A percentile compares a stretch with the other conserved stretches of the same genome.
These are phyloP conservation scores for Drosophila picticornis DNA, from an alignment of 2,888 invertebrate genomes.

Conservation along the genomic window DNA sequence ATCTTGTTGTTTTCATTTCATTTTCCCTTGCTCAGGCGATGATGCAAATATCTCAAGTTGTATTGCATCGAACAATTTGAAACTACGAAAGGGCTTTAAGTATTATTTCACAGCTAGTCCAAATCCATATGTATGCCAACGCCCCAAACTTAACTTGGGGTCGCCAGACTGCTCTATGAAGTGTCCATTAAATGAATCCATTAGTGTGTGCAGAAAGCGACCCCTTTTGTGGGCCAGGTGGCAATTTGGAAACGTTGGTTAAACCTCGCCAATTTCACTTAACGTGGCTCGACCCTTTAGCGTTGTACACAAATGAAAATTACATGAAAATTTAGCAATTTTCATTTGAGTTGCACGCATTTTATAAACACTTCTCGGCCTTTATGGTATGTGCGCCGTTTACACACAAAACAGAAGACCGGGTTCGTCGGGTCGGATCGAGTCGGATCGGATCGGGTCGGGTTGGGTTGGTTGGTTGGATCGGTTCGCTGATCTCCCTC, in stretches of 20 bases:
- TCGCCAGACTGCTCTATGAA: constrained; percentile 10
- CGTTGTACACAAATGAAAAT: constrained; percentile 54
- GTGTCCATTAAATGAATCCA: constrained; percentile 54
- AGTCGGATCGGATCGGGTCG: constrained; percentile 49
- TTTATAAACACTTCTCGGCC: constrained; percentile 46
- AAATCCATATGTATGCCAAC: constrained; percentile 18
- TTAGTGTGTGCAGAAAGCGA: constrained; percentile 79
- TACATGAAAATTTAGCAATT: constrained; percentile 72
- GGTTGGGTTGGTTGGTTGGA: constrained; percentile 23
- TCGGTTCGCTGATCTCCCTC: constrained; percentile 66
- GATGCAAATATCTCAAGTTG: constrained; percentile 40
- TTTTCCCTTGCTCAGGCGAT: constrained; percentile 37
- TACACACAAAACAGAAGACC: constrained; percentile 8
- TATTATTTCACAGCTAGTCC: constrained; percentile 28
- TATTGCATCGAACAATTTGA: constrained; percentile 18
- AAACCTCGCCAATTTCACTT: constrained; percentile 60
- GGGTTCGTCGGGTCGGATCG: constrained; percentile 30
- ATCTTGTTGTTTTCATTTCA: constrained; percentile 32
- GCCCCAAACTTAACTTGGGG: constrained; percentile 19
- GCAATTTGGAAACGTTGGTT: constrained; percentile 12
- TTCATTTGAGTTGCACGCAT: constrained; percentile 51
- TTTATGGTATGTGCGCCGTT: constrained; percentile 57
- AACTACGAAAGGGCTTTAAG: not conserved
- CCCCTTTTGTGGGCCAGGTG: constrained; percentile 46
- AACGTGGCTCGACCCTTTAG: constrained; percentile 41